Base-by-base conservation (phyloP, 2,797 vertebrate genomes). In the Halcyon smyrnensis region DNA sequence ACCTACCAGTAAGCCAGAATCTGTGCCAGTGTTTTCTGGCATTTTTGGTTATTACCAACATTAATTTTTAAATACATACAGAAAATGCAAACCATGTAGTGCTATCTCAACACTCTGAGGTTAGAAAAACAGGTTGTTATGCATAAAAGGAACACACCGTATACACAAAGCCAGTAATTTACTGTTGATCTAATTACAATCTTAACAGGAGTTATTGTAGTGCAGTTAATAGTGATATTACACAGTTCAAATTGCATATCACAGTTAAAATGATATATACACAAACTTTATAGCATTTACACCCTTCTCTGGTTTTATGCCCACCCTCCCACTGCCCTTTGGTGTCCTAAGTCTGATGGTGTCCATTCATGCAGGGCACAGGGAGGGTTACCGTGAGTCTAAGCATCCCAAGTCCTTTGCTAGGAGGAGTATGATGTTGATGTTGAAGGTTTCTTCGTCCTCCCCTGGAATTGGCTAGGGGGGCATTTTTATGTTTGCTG, bases 331-430 rank as follows among this genome's bases (percentile, higher is more conserved):
- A 3, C 12, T 60, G 27, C 20, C 0, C 1, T 21, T 74, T 2
- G 2, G 51, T 57, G 12, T 70, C 18, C 39, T 59, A 67, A 77
- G 51, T 30, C 6, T 74, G 30, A 51, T 36, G 14, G 6, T 32
- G n/a, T 62, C 41, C 24, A 21, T 48, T 64, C 0, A 0, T 53
- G 8, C 24, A 88, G 11, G n/a, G 43, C 27, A 81, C 32, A 64
- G 45, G 46, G 11, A 59, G 6, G 12, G 7, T 36, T 84, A 21
- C 25, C 0, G 0, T 21, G 70, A 74, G 21, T 24, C 24, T 50
- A 45, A 48, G 7, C 18, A 79, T 57, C 8, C 24, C 14, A 51
- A 48, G 43, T 19, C 15, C 32, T 68, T 79, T 86, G 9, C 25
- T 68, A 46, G 30, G 17, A 91, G 21, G 7, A 77, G 5, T 11